phyloP scores from a whole-genome alignment of 92 coral and sea anemone species.

The Palythoa grandis region DNA sequence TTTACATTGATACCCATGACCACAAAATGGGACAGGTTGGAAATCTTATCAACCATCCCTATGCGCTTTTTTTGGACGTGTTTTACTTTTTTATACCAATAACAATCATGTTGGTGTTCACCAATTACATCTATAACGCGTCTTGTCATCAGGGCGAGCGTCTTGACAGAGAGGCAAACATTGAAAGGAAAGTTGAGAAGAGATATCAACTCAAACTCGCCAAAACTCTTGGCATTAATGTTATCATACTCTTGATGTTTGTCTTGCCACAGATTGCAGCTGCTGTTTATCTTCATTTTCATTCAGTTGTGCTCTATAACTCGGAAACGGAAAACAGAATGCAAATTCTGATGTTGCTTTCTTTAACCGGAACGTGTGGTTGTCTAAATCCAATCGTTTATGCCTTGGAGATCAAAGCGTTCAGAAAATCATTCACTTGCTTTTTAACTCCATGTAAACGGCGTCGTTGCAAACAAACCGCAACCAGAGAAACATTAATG shows the following conservation, averaged over 20 bases:
- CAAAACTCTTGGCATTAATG: constrained; percentile 10
- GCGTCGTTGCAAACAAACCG: background rate
- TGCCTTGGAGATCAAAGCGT: constrained; percentile 5
- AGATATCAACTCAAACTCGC: constrained; percentile 23
- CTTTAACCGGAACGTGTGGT: constrained; percentile 34
- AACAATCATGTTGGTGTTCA: background rate
- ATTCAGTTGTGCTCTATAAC: background rate
- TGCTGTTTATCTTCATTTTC: constrained; percentile 29
- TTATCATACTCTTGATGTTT: background rate
- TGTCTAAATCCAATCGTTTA: constrained; percentile 30
- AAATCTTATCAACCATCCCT: constrained; percentile 13
- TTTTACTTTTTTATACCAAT: constrained; percentile 23
- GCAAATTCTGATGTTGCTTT: constrained; percentile 15
- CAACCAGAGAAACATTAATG: background rate
- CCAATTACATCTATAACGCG: constrained; percentile 33
- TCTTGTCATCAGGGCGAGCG: constrained; percentile 25
- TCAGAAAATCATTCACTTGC: constrained; percentile 10
- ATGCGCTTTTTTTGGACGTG: constrained; percentile 10
- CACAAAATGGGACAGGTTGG: background rate
- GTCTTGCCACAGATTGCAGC: constrained; percentile 32
- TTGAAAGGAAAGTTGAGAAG: constrained; percentile 31
- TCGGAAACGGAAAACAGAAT: constrained; percentile 17
- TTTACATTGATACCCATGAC: background rate
- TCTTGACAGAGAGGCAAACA: constrained; percentile 28
- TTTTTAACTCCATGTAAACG: constrained; percentile 22